Evolutionary conservation across 1,140 invertebrate species (phyloP), one percentile per base, ranked within the genome.

Genomic region (Cyclargus thomasi): DNA sequence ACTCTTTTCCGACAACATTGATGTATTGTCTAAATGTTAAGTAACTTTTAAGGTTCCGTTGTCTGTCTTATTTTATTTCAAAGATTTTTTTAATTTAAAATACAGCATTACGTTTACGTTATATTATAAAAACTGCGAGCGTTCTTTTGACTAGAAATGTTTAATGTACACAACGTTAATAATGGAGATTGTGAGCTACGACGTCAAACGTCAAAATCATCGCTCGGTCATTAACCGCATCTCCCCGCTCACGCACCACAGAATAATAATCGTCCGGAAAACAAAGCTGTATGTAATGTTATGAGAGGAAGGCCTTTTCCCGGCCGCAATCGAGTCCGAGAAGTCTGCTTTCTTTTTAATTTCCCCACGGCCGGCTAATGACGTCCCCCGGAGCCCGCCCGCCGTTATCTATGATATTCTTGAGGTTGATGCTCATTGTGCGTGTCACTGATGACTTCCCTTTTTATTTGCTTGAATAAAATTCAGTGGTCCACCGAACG

Each of bases 231-330:
- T 82, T 86, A 85, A 84, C 75, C 85, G 77, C 75, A 85, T 86
- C 85, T 83, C 74, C 82, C 80, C 76, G 72, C 85, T 91, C 85
- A 91, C 90, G 89, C 85, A 85, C 83, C 88, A 91, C 88, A 90
- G 90, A 91, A 91, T 90, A 90, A 91, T 91, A 88, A 91, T 88
- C 85, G 83, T 89, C 84, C 86, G 88, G 90, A 91, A 91, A 91
- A 68, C 79, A 70, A 81, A 81, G 82, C 88, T 90, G 88, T 88
- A 90, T 88, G 88, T 90, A 90, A 90, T 86, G 88, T 88, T 88
- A 88, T 86, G 86, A 88, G 87, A 82, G 82, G 85, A 83, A 83
- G 83, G 79, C 75, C 81, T 85, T 86, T 81, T 85, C 84, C 77
- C 80, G 73, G 75, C 77, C 78, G 82, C 85, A 90, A 88, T 90